Percentiles rank a stretch among this genome's conserved stretches.
Conservation (phyloP, 2,888 invertebrate species). For the Drosophila paranaensis region DNA sequence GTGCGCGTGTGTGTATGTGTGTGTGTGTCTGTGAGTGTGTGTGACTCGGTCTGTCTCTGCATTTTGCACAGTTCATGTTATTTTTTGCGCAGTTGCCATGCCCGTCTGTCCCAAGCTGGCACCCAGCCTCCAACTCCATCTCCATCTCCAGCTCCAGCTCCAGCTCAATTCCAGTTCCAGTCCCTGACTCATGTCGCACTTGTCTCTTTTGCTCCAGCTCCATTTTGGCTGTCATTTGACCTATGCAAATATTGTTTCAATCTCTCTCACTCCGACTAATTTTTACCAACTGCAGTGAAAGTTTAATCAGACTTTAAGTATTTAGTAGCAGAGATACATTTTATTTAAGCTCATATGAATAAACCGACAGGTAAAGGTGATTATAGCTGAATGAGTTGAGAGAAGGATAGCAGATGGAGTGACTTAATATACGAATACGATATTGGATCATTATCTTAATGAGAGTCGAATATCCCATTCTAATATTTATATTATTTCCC, state of each 20-base stretch:
- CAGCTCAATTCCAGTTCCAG: conserved; percentile 9
- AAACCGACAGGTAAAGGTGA: neutral
- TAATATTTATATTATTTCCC: too few relatives aligned
- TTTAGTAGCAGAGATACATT: conserved; percentile 9
- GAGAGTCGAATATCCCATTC: too few relatives aligned
- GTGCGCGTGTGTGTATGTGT: conserved; percentile 19
- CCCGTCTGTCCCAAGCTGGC: conserved; percentile 65
- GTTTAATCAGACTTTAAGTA: conserved; percentile 50
- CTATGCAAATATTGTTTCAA: conserved; percentile 74
- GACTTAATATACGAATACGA: too few relatives aligned
- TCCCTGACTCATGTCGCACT: conserved; percentile 27
- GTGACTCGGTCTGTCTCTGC: conserved; percentile 45
- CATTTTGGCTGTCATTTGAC: conserved; percentile 72
- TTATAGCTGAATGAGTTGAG: neutral
- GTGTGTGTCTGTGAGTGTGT: conserved; percentile 37
- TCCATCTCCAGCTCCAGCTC: conserved; percentile 1
- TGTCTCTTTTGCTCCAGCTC: conserved; percentile 42
- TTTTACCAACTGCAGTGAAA: conserved; percentile 55
- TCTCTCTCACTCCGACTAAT: conserved; percentile 49
- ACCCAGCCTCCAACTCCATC: conserved; percentile 1
- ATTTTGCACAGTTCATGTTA: conserved; percentile 72
- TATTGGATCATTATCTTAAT: too few relatives aligned
- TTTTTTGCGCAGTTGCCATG: conserved; percentile 73
- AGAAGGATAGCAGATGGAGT: too few relatives aligned
- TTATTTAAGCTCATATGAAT: neutral